These are phyloP conservation scores for Cecidostiba fungosa DNA, from an alignment of 2,888 invertebrate species.

Conservation along the genomic window DNA sequence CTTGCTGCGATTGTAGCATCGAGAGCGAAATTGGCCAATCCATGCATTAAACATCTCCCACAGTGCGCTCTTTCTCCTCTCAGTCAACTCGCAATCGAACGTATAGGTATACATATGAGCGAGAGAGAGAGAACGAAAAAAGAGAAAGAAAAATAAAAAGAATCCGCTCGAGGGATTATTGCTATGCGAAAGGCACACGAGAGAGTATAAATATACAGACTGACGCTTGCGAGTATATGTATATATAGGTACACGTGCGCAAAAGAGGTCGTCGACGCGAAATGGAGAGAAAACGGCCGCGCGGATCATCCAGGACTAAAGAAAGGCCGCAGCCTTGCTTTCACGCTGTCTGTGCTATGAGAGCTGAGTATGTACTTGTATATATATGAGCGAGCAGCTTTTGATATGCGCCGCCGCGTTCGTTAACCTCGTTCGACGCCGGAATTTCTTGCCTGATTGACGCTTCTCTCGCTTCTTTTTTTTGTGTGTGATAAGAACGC, in stretches of 20 bases:
- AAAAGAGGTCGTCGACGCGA: slow-evolving; percentile 51
- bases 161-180: slow-evolving; percentile 27
- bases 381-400: not conserved
- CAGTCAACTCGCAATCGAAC: not conserved
- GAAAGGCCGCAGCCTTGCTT: slow-evolving; percentile 60
- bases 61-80: not conserved
- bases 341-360: slow-evolving; percentile 21
- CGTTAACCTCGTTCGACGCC: slow-evolving; percentile 45
- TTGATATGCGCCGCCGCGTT: slow-evolving; percentile 8
- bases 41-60: slow-evolving; percentile 37
- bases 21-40: slow-evolving; percentile 22
- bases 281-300: slow-evolving; percentile 47
- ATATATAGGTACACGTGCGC: not conserved
- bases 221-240: not conserved
- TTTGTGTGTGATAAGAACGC: not conserved
- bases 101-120: not conserved
- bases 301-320: slow-evolving; percentile 56
- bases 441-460: slow-evolving; percentile 38
- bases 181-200: slow-evolving; percentile 21
- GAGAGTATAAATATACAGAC: not conserved
- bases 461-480: not conserved
- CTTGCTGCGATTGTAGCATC: slow-evolving; percentile 6
- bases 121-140: not conserved
- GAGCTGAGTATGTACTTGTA: not conserved
- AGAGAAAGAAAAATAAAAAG: not conserved